Evolutionary conservation across 2,888 invertebrate species (phyloP).

Genomic region (Agonopterix heracliana): DNA sequence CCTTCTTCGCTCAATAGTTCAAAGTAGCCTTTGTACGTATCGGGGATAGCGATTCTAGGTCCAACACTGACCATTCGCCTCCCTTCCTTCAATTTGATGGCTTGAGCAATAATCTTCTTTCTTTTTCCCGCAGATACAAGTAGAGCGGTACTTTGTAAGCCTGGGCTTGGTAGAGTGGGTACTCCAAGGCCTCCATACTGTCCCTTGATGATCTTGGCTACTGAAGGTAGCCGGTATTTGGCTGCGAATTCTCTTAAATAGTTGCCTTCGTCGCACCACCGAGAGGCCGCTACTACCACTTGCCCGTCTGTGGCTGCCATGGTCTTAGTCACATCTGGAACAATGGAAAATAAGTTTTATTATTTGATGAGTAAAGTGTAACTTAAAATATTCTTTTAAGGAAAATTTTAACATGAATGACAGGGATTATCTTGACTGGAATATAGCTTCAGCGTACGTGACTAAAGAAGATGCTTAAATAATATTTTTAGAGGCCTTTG

Average conservation of each 20-base stretch:
- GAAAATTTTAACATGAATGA: no score
- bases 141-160: constrained; percentile 89
- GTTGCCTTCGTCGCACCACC: constrained; percentile 83
- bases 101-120: constrained; percentile 91
- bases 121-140: constrained; percentile 90
- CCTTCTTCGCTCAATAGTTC: constrained; percentile 97
- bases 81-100: constrained; percentile 93
- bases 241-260: constrained; percentile 84
- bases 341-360: constrained; percentile 2
- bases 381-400: no score
- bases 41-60: constrained; percentile 91
- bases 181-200: constrained; percentile 95
- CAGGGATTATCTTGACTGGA: no score
- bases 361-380: not conserved
- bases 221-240: constrained; percentile 86
- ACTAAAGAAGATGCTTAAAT: no score
- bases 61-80: constrained; percentile 87
- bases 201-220: constrained; percentile 95
- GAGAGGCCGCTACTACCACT: constrained; percentile 90
- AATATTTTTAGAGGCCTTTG: no score
- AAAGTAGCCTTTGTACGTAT: constrained; percentile 93
- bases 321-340: constrained; percentile 74
- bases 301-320: constrained; percentile 94
- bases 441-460: no score
- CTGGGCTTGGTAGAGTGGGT: constrained; percentile 90